Base-by-base conservation (phyloP, 2,888 invertebrate species). In the Caenorhabditis uteleia region DNA sequence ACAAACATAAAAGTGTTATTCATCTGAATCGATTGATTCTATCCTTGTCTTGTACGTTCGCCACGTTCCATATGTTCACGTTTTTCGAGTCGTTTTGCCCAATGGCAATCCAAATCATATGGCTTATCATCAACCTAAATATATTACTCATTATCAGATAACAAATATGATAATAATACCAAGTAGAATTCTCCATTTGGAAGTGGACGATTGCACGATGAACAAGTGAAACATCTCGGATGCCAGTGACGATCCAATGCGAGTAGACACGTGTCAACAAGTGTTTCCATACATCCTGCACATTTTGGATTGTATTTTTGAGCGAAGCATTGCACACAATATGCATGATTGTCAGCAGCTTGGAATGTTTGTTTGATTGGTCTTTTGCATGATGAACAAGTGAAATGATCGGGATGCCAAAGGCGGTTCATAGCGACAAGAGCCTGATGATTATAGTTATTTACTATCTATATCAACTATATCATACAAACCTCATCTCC, bases 331-430 rank as follows among this genome's bases (percentile, higher is more conserved):
- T 69, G 73, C 25, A 78, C 77, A 50, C 80, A 80, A 68, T 78
- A 80, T 26, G 80, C 65, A 50, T 68, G 67, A 53, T 74, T 75
- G 50, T 77, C 75, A 54, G 77, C 77, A 14, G 75, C 74, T 75
- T 80, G 56, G 68, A 76, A 80, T 27, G 78, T 79, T 67, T 80
- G 80, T 55, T 77, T 77, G 69, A 80, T 80, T 39, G 80, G 80
- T 26, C 75, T 60, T 49, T 76, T 77, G 85, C 97, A 97, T 83
- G 93, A 92, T 66, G 93, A 92, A 86, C 97, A 97, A 88, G 93
- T 92, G 88, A 97, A 97, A 86, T 95, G 95, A 85, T 97, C 95
- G 82, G 95, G 95, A 84, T 97, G 97, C 95, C 95, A 97, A 72
- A 95, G 94, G 85, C 92, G 92, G 84, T 95, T 93, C 85, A 97